Percentiles rank a stretch among this genome's conserved stretches.
Evolutionary conservation across 2,113 vertebrate genomes (phyloP).

Genomic region (Periophthalmodon schlosseri): DNA sequence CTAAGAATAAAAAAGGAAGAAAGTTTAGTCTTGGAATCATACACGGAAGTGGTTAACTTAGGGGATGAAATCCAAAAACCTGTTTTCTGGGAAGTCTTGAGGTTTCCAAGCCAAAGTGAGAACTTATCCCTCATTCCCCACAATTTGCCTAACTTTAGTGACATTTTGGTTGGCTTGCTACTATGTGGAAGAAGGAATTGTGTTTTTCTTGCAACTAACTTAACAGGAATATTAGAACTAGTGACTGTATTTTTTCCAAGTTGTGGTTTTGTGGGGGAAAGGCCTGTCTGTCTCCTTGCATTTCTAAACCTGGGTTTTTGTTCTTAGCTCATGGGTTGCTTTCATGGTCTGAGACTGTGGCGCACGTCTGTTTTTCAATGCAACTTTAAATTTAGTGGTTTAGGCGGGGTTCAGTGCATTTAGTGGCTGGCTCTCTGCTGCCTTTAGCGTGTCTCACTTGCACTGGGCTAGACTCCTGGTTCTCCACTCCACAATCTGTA

Average conservation of each 20-base stretch:
- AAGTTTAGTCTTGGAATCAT: conserved; percentile 15
- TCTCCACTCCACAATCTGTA: conserved; percentile 48
- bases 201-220: neutral
- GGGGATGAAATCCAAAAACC: neutral
- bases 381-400: conserved; percentile 72
- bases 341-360: conserved; percentile 49
- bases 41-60: conserved; percentile 24
- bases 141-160: conserved; percentile 20
- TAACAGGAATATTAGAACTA: neutral
- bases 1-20: neutral
- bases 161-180: conserved; percentile 36
- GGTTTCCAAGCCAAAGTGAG: conserved; percentile 18
- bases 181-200: conserved; percentile 6
- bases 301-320: conserved; percentile 45
- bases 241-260: conserved; percentile 12
- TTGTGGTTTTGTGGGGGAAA: conserved; percentile 40
- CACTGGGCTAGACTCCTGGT: conserved; percentile 20
- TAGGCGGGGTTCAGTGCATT: conserved; percentile 78
- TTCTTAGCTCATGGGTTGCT: conserved; percentile 19
- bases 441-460: conserved; percentile 34
- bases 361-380: conserved; percentile 56
- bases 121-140: conserved; percentile 6
- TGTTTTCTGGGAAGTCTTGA: conserved; percentile 10
- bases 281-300: neutral
- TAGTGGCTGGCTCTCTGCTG: conserved; percentile 61